Base-by-base conservation (phyloP, 23 tunicate genomes). In the Botrylloides violaceus region DNA sequence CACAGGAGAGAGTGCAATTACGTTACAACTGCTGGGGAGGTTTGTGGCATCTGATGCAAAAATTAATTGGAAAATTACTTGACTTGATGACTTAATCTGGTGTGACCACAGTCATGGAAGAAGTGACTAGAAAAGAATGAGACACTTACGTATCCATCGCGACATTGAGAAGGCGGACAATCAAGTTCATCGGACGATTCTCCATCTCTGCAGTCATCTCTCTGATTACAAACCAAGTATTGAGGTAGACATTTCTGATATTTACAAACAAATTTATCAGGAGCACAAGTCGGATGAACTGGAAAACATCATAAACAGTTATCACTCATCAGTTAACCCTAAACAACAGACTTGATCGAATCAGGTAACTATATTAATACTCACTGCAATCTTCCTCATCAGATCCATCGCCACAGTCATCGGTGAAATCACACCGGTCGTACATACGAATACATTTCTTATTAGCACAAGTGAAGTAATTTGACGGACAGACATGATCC, bases 361-460 rank as follows among this genome's bases (percentile, higher is more conserved):
- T 22, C 64, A 6, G 64, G 19, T 25, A 20, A 65, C 27, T 43
- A 39, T 24, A 36, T 21, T 24, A 7, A 6, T 24, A 74, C 74
- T 74, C 73, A 81, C 86, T 61, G 64, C 86, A 81, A 1, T 73
- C 86, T 21, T 48, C 31, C 76, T 87, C 95, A 32, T 87, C 95
- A n/a, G 95, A 70, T 21, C 80, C 80, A 53, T 87, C 95, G 2
- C 95, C 95, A 56, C 95, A 87, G 63, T 87, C 95, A 53, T 87
- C 80, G 35, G 63, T 70, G 37, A 49, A 55, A 55, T 87, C 76
- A 70, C 95, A 87, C 18, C 80, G 49, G 63, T 58, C 66, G 5
- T 68, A 61, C 1, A 87, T 30, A 35, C 79, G 72, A 64, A 87
- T 87, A 65, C 95, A 87, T 37, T 60, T 66, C 23, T 84, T 84